A percentile compares a stretch with the other conserved stretches of the same genome.
phyloP scores from a whole-genome alignment of 2,888 invertebrate genomes.

The Caenorhabditis panamensis region DNA sequence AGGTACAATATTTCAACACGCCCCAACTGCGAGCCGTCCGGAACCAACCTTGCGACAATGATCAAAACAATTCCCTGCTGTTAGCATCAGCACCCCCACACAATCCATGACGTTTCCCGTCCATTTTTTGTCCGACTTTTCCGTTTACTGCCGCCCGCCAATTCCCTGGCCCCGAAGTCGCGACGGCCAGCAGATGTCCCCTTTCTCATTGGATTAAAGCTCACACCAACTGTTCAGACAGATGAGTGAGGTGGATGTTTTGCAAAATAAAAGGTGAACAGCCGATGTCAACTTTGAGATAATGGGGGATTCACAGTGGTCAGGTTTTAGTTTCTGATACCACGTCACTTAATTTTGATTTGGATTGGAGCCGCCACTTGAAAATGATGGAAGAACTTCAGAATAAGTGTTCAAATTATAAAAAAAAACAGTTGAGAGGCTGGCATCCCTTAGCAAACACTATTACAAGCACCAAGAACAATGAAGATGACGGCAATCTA shows the following conservation, averaged over 20 bases:
- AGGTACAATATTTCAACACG: constrained; percentile 45
- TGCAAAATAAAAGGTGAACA: constrained; percentile 53
- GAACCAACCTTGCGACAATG: constrained; percentile 16
- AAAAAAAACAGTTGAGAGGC: constrained; percentile 1
- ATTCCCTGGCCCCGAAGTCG: constrained; percentile 9
- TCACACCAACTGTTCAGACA: constrained; percentile 60
- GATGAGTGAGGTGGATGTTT: constrained; percentile 35
- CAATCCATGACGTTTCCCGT: constrained; percentile 44
- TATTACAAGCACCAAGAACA: background rate
- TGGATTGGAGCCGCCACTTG: background rate
- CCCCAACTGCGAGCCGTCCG: background rate
- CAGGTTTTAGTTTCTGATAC: background rate
- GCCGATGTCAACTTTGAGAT: constrained; percentile 6
- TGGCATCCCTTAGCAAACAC: constrained; percentile 18
- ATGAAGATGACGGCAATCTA: background rate
- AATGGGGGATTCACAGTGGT: background rate
- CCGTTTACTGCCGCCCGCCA: constrained; percentile 5
- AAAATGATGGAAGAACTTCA: too few relatives aligned
- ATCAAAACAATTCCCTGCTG: constrained; percentile 49
- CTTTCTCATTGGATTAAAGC: constrained; percentile 50
- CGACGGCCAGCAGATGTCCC: constrained; percentile 53
- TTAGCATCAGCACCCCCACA: constrained; percentile 43
- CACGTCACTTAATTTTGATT: background rate
- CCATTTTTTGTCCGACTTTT: constrained; percentile 31
- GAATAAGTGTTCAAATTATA: constrained; percentile 1